A percentile compares a stretch with the other conserved stretches of the same genome.
These are phyloP conservation scores for Meteorus colon DNA, from an alignment of 2,888 invertebrate genomes.

Conservation along the genomic window DNA sequence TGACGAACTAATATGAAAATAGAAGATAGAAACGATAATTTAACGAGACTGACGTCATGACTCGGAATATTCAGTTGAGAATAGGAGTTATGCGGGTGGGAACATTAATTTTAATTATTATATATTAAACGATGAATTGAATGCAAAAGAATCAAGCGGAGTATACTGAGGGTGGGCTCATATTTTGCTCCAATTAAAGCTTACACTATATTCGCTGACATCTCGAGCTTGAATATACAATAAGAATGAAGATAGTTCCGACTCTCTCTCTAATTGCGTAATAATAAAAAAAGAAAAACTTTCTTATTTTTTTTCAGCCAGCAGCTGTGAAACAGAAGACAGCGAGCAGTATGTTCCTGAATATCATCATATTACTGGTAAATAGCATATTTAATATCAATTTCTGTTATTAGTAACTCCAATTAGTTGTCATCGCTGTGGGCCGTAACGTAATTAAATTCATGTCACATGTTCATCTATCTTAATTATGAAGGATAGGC, in stretches of 20 bases:
- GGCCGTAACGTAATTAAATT: neutral
- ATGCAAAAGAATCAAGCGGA: constrained; percentile 53
- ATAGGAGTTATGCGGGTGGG: constrained; percentile 39
- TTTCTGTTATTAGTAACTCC: neutral
- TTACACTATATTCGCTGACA: neutral
- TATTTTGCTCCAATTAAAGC: neutral
- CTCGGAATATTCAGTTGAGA: constrained; percentile 38
- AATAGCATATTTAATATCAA: constrained; percentile 46
- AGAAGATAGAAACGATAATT: neutral
- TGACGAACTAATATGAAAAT: neutral
- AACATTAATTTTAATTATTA: constrained; percentile 66
- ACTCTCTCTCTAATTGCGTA: neutral
- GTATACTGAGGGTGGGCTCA: constrained; percentile 39
- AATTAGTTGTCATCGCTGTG: neutral
- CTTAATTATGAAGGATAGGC: constrained; percentile 1
- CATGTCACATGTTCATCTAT: neutral
- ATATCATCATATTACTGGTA: constrained; percentile 65
- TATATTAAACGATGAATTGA: constrained; percentile 58
- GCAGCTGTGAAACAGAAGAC: constrained; percentile 76
- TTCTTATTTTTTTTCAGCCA: constrained; percentile 66
- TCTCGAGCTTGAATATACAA: too few relatives aligned
- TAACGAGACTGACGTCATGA: constrained; percentile 32
- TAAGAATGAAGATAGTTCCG: neutral
- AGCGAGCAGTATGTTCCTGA: constrained; percentile 76
- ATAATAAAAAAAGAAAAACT: neutral